These are phyloP conservation scores for Salticus scenicus DNA, from an alignment of 2,888 invertebrate species.

Conservation along the genomic window DNA sequence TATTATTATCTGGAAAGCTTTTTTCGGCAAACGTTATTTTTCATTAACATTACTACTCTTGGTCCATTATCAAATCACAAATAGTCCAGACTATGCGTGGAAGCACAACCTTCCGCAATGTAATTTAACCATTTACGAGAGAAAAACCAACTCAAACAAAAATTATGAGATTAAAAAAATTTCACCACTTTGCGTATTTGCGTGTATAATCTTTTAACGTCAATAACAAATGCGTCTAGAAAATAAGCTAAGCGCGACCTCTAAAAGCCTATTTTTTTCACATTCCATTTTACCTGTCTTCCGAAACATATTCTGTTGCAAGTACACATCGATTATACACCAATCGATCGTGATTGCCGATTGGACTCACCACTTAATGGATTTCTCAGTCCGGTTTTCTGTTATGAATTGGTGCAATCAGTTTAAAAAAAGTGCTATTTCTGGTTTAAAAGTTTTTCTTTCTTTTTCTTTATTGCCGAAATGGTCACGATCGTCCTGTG, in stretches of 20 bases:
- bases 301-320: not conserved
- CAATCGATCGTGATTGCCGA: conserved; percentile 42
- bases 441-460: not conserved
- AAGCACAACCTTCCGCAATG: too few relatives aligned
- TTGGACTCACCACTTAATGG: conserved; percentile 24
- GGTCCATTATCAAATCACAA: too few relatives aligned
- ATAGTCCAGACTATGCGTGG: too few relatives aligned
- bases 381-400: not conserved
- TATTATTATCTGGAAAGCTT: too few relatives aligned
- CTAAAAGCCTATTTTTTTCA: not conserved
- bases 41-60: too few relatives aligned
- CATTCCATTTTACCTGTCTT: not conserved
- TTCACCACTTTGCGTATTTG: not conserved
- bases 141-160: too few relatives aligned
- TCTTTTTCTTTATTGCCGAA: too few relatives aligned
- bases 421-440: not conserved
- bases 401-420: conserved; percentile 30
- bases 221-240: not conserved
- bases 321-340: conserved; percentile 1
- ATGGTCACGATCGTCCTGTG: not conserved
- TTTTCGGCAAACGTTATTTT: too few relatives aligned
- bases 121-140: too few relatives aligned
- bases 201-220: not conserved
- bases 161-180: too few relatives aligned
- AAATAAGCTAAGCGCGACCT: conserved; percentile 47